Evolutionary conservation across 2,797 vertebrate genomes (phyloP).

Genomic region (Helarctos malayanus): DNA sequence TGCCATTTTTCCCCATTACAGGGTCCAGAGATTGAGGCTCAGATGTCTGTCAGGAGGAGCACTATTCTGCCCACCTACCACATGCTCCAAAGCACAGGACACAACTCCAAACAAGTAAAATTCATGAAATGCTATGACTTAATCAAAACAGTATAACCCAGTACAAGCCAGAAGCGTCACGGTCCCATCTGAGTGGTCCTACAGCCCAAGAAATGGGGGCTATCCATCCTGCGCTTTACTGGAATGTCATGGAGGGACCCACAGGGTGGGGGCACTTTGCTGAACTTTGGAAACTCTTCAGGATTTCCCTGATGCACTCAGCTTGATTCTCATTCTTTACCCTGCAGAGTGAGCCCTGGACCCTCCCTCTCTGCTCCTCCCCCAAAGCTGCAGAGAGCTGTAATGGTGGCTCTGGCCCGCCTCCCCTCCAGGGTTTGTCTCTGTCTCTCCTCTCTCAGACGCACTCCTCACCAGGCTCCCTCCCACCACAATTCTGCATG

Average conservation of each 20-base stretch:
- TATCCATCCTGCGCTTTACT: accelerated
- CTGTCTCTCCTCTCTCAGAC: too few relatives aligned
- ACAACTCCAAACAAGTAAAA: background rate
- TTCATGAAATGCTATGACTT: background rate
- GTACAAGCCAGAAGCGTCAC: too few relatives aligned
- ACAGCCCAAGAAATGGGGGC: background rate
- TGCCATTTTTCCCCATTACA: too few relatives aligned
- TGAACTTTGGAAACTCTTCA: background rate
- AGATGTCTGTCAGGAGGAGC: background rate
- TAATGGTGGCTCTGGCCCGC: too few relatives aligned
- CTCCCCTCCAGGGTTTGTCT: background rate
- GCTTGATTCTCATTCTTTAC: too few relatives aligned
- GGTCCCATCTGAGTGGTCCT: background rate
- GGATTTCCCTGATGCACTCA: background rate
- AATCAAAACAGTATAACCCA: too few relatives aligned
- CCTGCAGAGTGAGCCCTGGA: too few relatives aligned
- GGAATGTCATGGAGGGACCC: background rate
- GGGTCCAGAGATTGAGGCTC: background rate
- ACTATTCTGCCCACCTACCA: background rate
- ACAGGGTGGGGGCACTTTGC: background rate
- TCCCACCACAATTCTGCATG: background rate
- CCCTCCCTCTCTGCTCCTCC: background rate
- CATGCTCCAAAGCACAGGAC: background rate
- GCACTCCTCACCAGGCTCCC: accelerated
- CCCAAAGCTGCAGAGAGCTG: too few relatives aligned